phyloP scores from a whole-genome alignment of 1,140 invertebrate genomes.

The Eueides isabella region DNA sequence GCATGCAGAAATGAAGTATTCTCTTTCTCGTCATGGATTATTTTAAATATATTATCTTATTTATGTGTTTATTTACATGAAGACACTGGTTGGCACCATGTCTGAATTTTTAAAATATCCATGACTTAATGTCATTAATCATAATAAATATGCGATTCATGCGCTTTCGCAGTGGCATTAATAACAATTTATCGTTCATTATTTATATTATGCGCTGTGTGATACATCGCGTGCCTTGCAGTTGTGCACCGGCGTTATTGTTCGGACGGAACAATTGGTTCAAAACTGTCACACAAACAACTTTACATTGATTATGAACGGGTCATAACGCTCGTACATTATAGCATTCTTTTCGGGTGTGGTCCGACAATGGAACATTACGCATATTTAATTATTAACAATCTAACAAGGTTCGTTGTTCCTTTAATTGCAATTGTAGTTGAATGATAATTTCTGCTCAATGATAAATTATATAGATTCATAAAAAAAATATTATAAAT shows the following conservation, averaged over 20 bases:
- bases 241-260: conserved; percentile 45
- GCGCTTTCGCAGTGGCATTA: conserved; percentile 74
- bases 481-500: no score
- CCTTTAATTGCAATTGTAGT: neutral
- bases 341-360: neutral
- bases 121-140: conserved; percentile 68
- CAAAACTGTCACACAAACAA: conserved; percentile 27
- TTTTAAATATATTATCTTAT: conserved; percentile 47
- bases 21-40: conserved; percentile 59
- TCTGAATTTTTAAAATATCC: conserved; percentile 61
- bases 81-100: conserved; percentile 26
- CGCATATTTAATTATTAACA: neutral
- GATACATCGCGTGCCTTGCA: conserved; percentile 58
- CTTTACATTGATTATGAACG: conserved; percentile 29
- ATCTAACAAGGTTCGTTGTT: neutral
- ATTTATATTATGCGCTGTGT: conserved; percentile 43
- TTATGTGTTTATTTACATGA: neutral
- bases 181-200: conserved; percentile 63
- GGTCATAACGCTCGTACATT: conserved; percentile 11
- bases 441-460: neutral
- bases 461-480: no score
- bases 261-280: conserved; percentile 40
- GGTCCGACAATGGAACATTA: neutral
- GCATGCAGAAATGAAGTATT: conserved; percentile 80
- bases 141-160: conserved; percentile 70